Base-by-base conservation (phyloP, 2,113 vertebrate species). In the Prolemur simus region DNA sequence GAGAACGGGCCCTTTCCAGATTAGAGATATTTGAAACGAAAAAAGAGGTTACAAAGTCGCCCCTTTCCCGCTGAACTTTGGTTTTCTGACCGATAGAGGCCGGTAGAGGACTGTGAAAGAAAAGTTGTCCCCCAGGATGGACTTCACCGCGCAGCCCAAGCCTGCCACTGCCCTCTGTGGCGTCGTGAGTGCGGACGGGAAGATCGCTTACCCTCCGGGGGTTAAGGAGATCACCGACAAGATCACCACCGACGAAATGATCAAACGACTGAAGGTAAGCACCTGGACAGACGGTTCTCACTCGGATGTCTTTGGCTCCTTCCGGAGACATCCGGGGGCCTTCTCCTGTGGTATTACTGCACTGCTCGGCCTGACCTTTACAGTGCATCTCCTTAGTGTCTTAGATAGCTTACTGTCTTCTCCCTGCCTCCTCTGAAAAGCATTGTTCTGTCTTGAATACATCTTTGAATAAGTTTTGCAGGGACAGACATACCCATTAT, bases 151-250 rank as follows among this genome's bases (percentile, higher is more conserved):
- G 98, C 99, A 99, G 98, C 99, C 99, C 98, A 99, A 99, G 98
- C 98, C 99, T 87, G 97, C 98, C 97, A 20, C 97, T 66, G 97
- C 97, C 96, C 98, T 98, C 73, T 96, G 97, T 54, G 98, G 98
- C 93, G 97, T 96, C 27, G 95, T 96, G 91, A 95, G 97, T 73
- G 95, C 97, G 83, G 99, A 99, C 39, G 99, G 99, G 87, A 99
- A 99, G 97, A 99, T 99, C 97, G 98, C 98, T 85, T 99, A 99
- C 97, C 99, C 99, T 32, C 99, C 99, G 0, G 99, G 99, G 96
- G 99, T 99, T 11, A 99, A 99, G 98, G 99, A 99, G 96, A 99
- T 99, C 89, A 99, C 99, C 0, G 99, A 99, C 97, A 99, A 99
- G 98, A 99, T 99, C 97, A 99, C 99, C 97, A 99, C 99, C 81